Conservation (phyloP, 2,888 invertebrate species). For the Acheta domesticus region DNA sequence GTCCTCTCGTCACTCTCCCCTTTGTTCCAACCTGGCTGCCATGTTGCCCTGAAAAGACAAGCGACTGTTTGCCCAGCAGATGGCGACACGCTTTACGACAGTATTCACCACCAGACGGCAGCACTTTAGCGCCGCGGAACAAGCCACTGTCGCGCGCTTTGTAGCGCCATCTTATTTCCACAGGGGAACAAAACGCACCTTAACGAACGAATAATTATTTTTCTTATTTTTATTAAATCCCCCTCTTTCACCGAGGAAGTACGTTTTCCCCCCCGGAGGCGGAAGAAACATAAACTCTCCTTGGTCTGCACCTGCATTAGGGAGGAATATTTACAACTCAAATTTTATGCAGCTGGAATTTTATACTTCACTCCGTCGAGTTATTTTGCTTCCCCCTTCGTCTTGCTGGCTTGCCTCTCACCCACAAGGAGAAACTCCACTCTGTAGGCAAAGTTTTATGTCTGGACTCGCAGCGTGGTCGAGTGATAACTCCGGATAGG, state of each 20-base stretch:
- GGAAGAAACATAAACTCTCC: neutral
- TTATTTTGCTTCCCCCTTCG: neutral
- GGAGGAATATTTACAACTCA: constrained; percentile 8
- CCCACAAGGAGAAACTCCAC: neutral
- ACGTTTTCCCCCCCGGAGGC: too few species aligned
- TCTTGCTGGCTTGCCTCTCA: neutral
- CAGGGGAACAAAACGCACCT: neutral
- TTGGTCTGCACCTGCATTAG: neutral
- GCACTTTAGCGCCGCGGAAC: too few species aligned
- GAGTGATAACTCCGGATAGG: constrained; percentile 18
- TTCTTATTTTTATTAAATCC: constrained; percentile 1
- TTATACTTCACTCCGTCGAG: neutral
- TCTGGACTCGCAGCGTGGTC: neutral
- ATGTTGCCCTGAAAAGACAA: too few species aligned
- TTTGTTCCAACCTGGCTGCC: too few species aligned
- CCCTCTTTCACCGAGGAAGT: neutral
- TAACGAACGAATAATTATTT: neutral
- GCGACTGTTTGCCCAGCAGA: too few species aligned
- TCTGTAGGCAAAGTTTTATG: constrained; percentile 10
- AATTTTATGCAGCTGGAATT: neutral
- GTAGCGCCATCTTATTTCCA: neutral
- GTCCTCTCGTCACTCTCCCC: too few species aligned
- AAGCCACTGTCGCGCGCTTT: too few species aligned
- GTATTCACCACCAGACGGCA: too few species aligned
- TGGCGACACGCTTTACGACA: too few species aligned